These are phyloP conservation scores for Nasua narica DNA, from an alignment of 2,797 vertebrate species.

Conservation along the genomic window DNA sequence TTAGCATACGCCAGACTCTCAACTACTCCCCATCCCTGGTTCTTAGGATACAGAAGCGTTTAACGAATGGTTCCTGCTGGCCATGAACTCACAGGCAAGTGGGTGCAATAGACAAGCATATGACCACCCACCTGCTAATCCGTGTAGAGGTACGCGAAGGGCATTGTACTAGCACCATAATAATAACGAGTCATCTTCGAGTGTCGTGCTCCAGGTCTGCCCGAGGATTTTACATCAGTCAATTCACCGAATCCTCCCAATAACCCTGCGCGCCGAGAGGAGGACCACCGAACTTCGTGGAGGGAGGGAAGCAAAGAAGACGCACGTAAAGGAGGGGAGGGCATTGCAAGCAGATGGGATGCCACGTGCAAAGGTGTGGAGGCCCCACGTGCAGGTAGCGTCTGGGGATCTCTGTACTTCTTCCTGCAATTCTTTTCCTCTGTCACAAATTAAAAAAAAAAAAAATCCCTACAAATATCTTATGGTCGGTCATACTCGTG, in stretches of 20 bases:
- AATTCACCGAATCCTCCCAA: background rate
- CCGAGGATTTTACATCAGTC: background rate
- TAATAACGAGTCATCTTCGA: background rate
- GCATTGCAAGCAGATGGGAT: background rate
- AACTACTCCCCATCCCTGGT: background rate
- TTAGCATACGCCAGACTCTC: background rate
- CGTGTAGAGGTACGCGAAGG: background rate
- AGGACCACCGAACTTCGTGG: background rate
- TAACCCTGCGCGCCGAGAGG: background rate
- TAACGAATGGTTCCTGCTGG: background rate
- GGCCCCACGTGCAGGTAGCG: fast-evolving
- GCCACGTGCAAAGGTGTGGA: background rate
- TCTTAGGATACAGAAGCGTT: background rate
- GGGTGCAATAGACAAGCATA: background rate
- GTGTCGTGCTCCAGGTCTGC: background rate
- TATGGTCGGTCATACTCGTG: background rate
- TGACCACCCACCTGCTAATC: background rate
- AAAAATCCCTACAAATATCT: background rate
- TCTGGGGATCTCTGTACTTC: background rate
- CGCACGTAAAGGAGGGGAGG: background rate
- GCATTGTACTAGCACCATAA: background rate
- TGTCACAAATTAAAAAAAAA: background rate
- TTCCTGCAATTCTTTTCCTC: background rate
- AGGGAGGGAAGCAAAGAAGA: background rate
- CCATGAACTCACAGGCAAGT: background rate